Percentiles rank a stretch among this genome's conserved stretches.
These are phyloP conservation scores for Tragelaphus imberbis DNA, from an alignment of 2,113 vertebrate genomes.

Conservation along the genomic window DNA sequence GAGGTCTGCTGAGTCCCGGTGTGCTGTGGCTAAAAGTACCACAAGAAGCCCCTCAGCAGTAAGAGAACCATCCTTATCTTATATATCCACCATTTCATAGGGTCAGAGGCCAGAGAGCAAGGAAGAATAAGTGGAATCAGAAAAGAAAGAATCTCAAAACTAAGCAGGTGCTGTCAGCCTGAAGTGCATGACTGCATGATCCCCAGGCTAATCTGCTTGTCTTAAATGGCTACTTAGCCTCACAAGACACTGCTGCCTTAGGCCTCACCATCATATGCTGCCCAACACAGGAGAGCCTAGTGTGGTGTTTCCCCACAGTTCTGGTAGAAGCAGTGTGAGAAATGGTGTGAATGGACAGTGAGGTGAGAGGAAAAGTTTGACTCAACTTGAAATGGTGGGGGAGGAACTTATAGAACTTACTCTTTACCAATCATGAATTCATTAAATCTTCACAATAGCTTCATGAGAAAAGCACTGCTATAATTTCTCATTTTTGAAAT, in stretches of 20 bases:
- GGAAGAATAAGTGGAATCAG: background rate
- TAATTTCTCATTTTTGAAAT: background rate
- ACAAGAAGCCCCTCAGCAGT: background rate
- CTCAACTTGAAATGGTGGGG: background rate
- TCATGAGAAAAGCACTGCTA: background rate
- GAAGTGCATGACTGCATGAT: accelerated
- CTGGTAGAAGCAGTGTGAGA: background rate
- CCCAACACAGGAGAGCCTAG: background rate
- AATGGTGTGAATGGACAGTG: background rate
- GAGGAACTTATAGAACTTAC: background rate
- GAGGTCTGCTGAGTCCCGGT: background rate
- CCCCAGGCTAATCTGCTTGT: background rate
- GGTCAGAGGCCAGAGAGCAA: background rate
- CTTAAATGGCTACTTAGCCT: background rate
- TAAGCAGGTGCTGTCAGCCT: background rate
- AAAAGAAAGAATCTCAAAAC: background rate
- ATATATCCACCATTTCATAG: background rate
- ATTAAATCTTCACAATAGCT: background rate
- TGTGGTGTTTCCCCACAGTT: background rate
- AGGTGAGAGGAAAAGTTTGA: background rate
- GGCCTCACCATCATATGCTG: background rate
- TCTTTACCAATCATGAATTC: background rate
- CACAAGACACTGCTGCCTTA: background rate
- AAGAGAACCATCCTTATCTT: background rate
- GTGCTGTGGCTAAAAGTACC: background rate